A percentile compares a stretch with the other conserved stretches of the same genome.
Conservation (phyloP, 2,113 vertebrate genomes). For the Solenodon paradoxus region DNA sequence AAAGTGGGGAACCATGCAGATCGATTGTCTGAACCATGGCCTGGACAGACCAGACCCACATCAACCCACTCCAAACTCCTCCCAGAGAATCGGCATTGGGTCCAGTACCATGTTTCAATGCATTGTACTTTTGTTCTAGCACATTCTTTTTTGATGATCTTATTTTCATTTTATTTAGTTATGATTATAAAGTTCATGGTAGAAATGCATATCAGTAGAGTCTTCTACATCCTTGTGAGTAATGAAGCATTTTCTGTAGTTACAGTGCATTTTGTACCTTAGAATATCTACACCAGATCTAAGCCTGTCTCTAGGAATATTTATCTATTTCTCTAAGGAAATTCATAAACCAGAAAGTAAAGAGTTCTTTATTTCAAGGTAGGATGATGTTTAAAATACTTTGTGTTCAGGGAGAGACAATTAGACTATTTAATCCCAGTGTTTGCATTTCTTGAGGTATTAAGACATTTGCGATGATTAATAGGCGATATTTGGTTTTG, state of each 20-base stretch:
- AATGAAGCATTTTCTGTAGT: background rate
- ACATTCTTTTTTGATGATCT: background rate
- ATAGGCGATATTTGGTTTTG: constrained; percentile 34
- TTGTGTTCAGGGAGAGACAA: background rate
- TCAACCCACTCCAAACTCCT: too few relatives aligned
- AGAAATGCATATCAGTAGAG: background rate
- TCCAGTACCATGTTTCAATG: background rate
- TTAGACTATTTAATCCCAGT: constrained; percentile 39
- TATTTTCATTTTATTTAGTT: background rate
- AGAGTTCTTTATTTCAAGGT: constrained; percentile 42
- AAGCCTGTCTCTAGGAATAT: background rate
- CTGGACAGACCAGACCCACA: background rate
- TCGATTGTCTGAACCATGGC: too few relatives aligned
- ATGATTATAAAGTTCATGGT: background rate
- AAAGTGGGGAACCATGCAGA: too few relatives aligned
- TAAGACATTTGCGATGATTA: constrained; percentile 36
- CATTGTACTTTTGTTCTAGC: background rate
- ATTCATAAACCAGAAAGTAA: background rate
- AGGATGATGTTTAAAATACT: constrained; percentile 56
- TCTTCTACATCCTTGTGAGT: background rate
- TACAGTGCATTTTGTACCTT: background rate
- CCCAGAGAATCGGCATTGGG: background rate
- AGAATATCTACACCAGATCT: background rate
- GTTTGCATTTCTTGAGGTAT: constrained; percentile 62
- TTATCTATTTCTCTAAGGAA: constrained; percentile 3